A percentile compares a stretch with the other conserved stretches of the same genome.
phyloP scores from a whole-genome alignment of 1,140 invertebrate genomes.

The Drosophila jambulina region DNA sequence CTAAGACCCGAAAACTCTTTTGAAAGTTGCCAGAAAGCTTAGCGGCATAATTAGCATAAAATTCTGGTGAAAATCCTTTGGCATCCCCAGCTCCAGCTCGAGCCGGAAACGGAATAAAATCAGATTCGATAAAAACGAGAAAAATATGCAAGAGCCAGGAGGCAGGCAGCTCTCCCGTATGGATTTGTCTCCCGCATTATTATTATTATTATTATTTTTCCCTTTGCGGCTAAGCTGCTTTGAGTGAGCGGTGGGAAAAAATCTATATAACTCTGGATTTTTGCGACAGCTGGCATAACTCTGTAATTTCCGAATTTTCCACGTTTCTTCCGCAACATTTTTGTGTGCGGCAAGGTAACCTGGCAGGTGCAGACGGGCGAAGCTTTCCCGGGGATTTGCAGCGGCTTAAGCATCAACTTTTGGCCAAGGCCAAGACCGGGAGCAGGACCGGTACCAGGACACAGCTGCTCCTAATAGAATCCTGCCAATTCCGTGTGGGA shows the following conservation, averaged over 20 bases:
- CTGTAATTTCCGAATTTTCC: constrained; percentile 73
- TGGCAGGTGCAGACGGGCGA: constrained; percentile 71
- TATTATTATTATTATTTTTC: constrained; percentile 21
- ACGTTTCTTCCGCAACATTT: constrained; percentile 41
- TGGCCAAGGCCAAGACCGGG: constrained; percentile 50
- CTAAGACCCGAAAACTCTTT: constrained; percentile 66
- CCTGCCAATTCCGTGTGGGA: constrained; percentile 16
- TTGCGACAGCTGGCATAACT: constrained; percentile 76
- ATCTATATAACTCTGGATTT: constrained; percentile 36
- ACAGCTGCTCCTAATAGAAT: constrained; percentile 53
- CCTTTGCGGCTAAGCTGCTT: constrained; percentile 30
- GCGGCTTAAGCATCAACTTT: constrained; percentile 71
- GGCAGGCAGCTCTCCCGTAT: constrained; percentile 9
- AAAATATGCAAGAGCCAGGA: constrained; percentile 15
- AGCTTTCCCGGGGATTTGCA: constrained; percentile 71
- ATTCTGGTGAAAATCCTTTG: constrained; percentile 66
- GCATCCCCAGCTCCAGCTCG: constrained; percentile 8
- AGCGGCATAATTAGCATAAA: constrained; percentile 77
- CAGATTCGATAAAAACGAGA: constrained; percentile 44
- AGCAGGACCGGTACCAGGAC: constrained; percentile 4
- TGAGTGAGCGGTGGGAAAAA: constrained; percentile 10
- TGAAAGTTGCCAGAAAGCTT: constrained; percentile 70
- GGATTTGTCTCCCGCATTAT: constrained; percentile 32
- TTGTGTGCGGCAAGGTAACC: constrained; percentile 30
- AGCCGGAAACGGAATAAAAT: constrained; percentile 46